Conservation (phyloP, 2,113 vertebrate genomes). For the Abramis brama region DNA sequence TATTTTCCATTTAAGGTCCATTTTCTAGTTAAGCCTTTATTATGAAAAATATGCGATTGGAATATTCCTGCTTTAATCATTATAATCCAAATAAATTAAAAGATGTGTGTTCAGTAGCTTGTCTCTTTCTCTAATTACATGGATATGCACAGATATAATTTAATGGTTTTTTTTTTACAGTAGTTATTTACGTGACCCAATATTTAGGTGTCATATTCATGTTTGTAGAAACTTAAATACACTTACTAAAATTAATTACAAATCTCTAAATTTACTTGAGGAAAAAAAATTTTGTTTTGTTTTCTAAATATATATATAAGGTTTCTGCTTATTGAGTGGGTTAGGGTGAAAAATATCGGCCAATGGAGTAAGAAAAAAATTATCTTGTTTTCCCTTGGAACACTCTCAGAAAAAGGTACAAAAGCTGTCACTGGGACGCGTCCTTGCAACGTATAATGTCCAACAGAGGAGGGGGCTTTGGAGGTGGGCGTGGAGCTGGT, state of each 20-base stretch:
- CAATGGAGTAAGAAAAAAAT: too few relatives aligned
- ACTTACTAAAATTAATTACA: background rate
- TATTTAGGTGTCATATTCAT: background rate
- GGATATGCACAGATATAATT: background rate
- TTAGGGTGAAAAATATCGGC: background rate
- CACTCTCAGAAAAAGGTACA: too few relatives aligned
- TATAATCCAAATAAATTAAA: background rate
- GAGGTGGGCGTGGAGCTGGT: too few relatives aligned
- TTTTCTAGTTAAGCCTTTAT: background rate
- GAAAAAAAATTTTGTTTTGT: too few relatives aligned
- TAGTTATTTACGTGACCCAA: too few relatives aligned
- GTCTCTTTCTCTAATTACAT: background rate
- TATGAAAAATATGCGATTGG: background rate
- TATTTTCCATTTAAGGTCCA: too few relatives aligned
- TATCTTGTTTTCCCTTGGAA: too few relatives aligned
- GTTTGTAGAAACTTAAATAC: background rate
- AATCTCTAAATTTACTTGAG: background rate
- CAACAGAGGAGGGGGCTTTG: too few relatives aligned
- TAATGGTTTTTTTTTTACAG: too few relatives aligned
- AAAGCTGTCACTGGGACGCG: too few relatives aligned
- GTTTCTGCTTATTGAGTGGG: background rate
- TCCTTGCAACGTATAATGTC: too few relatives aligned
- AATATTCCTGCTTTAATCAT: background rate
- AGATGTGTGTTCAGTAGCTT: background rate
- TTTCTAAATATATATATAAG: background rate